These are phyloP conservation scores for Benthochromis sp. DNA, from an alignment of 2,113 vertebrate genomes.

Conservation along the genomic window DNA sequence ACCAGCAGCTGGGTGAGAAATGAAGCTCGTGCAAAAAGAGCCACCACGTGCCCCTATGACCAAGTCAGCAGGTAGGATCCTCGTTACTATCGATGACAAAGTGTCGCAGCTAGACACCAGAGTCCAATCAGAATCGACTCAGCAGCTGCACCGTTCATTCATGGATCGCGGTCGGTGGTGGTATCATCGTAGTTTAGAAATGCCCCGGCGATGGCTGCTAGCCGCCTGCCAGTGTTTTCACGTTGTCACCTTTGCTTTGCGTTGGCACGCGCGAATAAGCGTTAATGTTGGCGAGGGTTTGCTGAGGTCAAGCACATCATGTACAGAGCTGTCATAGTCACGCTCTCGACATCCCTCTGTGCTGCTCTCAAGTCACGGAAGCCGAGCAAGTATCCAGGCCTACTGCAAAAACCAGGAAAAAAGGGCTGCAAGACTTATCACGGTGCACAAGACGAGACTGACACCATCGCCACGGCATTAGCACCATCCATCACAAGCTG, in stretches of 20 bases:
- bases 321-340: slow-evolving; percentile 89
- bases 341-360: slow-evolving; percentile 87
- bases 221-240: not conserved
- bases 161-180: not conserved
- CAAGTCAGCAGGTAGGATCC: not conserved
- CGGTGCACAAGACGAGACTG: not conserved
- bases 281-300: slow-evolving; percentile 71
- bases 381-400: not conserved
- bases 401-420: not conserved
- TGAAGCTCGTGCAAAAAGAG: not conserved
- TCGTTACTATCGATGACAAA: not conserved
- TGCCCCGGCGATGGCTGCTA: not conserved
- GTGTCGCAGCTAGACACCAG: not conserved
- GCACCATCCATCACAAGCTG: not conserved
- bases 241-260: not conserved
- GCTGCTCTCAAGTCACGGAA: slow-evolving; percentile 83
- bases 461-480: not conserved
- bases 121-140: not conserved
- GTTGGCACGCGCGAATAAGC: slow-evolving; percentile 41
- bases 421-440: not conserved
- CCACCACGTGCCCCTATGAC: not conserved
- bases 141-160: not conserved
- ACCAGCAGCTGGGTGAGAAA: not conserved
- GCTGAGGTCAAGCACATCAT: slow-evolving; percentile 92
- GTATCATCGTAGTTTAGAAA: not conserved